Evolutionary conservation across 1,140 invertebrate species (phyloP), one percentile per base, ranked within the genome.

Genomic region (Drosophila orena): DNA sequence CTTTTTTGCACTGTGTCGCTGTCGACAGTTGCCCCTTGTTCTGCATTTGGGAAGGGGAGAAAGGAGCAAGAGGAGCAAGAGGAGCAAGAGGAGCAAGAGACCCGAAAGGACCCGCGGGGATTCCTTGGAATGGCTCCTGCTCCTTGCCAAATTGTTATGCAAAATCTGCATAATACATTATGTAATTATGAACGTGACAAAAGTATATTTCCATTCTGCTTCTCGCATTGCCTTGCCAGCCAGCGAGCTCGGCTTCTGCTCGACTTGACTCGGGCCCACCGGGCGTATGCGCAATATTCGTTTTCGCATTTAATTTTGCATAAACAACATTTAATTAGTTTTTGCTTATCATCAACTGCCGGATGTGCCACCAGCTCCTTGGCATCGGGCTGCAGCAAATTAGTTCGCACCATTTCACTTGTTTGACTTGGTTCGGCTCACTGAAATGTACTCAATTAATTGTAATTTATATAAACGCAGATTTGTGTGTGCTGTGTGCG

Each of bases 131-230:
- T 55, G 34, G 17, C 34, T 58, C 17, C 52, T 34, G 35, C 22
- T 55, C 35, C 46, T 57, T 70, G 81, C 60, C 75, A 78, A 83
- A 86, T 86, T 81, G 81, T 81, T 86, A 88, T 81, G 83, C 69
- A 79, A 86, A 88, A 88, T 86, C 75, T 86, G 83, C 83, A 86
- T 86, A 86, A 86, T 86, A 86, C 83, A 86, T 86, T 86, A 88
- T 86, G 79, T 81, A 86, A 86, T 86, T 86, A 86, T 86, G 79
- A 81, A 83, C 83, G 83, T 86, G 83, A 86, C 83, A 86, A 88
- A 86, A 77, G 73, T 76, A 68, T 40, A 61, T 49, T 79, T 42
- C 43, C 42, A 38, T 56, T 24, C 37, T 30, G 22, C 14, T 15
- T 37, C 12, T 46, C 20, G 22, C 15, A 37, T 15, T 22, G 40